Evolutionary conservation across 2,888 invertebrate species (phyloP).

Genomic region (Apantesis nais): DNA sequence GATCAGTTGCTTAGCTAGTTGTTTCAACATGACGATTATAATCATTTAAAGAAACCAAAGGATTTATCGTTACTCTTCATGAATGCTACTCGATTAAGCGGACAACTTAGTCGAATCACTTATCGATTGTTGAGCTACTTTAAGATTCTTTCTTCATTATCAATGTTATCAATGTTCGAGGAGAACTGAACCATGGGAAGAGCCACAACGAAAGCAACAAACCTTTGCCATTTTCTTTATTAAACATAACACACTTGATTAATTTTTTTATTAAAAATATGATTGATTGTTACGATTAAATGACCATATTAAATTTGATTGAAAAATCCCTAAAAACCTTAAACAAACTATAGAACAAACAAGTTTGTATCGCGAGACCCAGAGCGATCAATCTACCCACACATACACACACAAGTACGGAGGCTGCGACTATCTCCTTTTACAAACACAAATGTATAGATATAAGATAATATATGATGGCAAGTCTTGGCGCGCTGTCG

Average conservation of each 20-base stretch:
- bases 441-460: conserved; percentile 12
- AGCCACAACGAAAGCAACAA: not conserved
- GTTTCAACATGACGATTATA: too few relatives aligned
- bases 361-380: conserved; percentile 10
- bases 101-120: not conserved
- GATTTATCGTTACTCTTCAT: too few relatives aligned
- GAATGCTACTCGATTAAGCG: too few relatives aligned
- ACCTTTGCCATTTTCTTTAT: not conserved
- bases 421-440: not conserved
- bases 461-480: conserved; percentile 27
- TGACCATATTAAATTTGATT: not conserved
- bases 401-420: conserved; percentile 8
- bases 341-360: conserved; percentile 15
- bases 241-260: not conserved
- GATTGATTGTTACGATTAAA: not conserved
- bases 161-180: not conserved
- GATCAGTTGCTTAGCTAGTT: too few relatives aligned
- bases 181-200: not conserved
- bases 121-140: not conserved
- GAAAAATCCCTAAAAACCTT: conserved; percentile 3
- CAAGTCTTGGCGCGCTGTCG: conserved; percentile 26
- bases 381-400: conserved; percentile 19
- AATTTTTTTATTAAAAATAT: not conserved
- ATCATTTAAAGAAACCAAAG: too few relatives aligned
- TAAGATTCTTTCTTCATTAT: not conserved